These are phyloP conservation scores for Crypturellus undulatus DNA, from an alignment of 2,113 vertebrate genomes.

Conservation along the genomic window DNA sequence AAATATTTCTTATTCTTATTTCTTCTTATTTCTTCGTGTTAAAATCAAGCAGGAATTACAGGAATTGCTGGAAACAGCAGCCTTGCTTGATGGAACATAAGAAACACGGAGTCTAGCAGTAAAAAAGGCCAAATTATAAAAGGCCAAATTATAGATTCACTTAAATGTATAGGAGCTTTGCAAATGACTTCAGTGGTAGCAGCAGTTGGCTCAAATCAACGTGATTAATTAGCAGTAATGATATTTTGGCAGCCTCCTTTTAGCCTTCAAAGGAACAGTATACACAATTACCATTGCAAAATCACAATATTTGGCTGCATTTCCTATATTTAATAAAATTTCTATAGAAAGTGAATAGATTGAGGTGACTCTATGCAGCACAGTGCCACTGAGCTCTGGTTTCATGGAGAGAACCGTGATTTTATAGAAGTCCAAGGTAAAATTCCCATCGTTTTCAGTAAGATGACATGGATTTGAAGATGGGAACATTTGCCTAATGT, in stretches of 20 bases:
- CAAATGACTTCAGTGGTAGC: not conserved
- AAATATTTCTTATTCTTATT: not conserved
- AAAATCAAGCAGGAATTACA: not conserved
- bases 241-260: constrained; percentile 23
- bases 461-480: not conserved
- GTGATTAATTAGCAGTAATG: constrained; percentile 48
- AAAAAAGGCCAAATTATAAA: not conserved
- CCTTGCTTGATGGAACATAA: not conserved
- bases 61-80: not conserved
- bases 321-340: constrained; percentile 9
- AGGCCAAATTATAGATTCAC: not conserved
- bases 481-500: not conserved
- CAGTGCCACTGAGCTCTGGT: not conserved
- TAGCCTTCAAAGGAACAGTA: not conserved
- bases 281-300: not conserved
- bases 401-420: not conserved
- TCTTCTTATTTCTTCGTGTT: too few species aligned
- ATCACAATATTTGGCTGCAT: constrained; percentile 16
- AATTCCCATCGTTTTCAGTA: not conserved
- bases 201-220: not conserved
- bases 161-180: not conserved
- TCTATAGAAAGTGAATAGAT: not conserved
- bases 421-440: not conserved
- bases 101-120: not conserved
- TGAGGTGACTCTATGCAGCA: not conserved